Evolutionary conservation across 2,113 vertebrate species (phyloP).

Genomic region (Xenopus borealis): DNA sequence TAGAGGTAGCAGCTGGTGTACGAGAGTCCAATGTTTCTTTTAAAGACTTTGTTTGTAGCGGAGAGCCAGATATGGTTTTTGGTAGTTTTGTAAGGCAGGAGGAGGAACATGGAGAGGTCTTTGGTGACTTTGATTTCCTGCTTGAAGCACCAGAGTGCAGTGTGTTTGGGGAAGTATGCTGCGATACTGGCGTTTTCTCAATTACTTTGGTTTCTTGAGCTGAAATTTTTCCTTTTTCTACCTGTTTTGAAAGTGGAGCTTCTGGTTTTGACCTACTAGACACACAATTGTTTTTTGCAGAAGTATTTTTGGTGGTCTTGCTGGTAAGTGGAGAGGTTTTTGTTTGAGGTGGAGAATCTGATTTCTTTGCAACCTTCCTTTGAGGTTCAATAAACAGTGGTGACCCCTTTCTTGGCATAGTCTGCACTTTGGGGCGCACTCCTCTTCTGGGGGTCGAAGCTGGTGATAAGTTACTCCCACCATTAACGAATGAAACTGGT

Average conservation of each 20-base stretch:
- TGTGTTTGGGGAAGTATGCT: constrained; percentile 8
- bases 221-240: constrained; percentile 70
- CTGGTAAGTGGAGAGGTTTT: constrained; percentile 38
- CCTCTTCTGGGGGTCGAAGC: constrained; percentile 57
- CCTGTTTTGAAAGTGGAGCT: constrained; percentile 60
- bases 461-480: constrained; percentile 58
- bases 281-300: constrained; percentile 47
- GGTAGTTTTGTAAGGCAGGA: not conserved
- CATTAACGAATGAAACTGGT: constrained; percentile 29
- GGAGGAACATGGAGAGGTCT: not conserved
- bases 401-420: constrained; percentile 34
- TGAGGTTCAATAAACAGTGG: constrained; percentile 49
- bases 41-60: not conserved
- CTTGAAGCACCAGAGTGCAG: not conserved
- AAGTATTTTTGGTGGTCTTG: constrained; percentile 46
- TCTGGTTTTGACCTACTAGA: constrained; percentile 49
- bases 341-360: not conserved
- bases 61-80: not conserved
- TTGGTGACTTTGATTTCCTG: not conserved
- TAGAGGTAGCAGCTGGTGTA: constrained; percentile 26
- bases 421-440: constrained; percentile 54
- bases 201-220: constrained; percentile 51
- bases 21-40: constrained; percentile 29
- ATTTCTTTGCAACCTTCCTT: constrained; percentile 54
- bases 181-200: constrained; percentile 41